These are phyloP conservation scores for Halcyon badia DNA, from an alignment of 2,797 vertebrate species.

Conservation along the genomic window DNA sequence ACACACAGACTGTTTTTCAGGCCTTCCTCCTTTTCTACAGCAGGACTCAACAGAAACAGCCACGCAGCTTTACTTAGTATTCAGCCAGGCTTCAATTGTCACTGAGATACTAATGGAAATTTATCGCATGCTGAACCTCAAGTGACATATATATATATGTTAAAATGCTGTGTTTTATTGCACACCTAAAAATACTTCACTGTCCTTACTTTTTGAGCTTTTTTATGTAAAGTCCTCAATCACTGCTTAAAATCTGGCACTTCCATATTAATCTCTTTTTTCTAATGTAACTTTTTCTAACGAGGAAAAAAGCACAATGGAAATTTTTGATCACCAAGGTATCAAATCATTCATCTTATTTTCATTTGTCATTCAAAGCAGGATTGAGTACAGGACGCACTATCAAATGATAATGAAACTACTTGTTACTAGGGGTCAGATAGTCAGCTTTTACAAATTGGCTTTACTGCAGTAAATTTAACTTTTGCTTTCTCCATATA, in stretches of 20 bases:
- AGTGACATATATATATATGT: slow-evolving; percentile 25
- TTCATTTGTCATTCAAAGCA: neutral
- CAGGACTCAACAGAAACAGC: neutral
- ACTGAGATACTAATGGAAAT: slow-evolving; percentile 49
- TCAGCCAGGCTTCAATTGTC: slow-evolving; percentile 16
- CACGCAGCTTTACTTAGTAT: neutral
- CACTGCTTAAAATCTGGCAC: slow-evolving; percentile 7
- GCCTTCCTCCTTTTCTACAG: neutral
- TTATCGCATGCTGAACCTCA: neutral
- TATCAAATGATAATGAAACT: slow-evolving; percentile 4
- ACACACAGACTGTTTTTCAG: neutral
- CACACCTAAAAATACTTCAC: slow-evolving; percentile 31
- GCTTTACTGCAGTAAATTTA: neutral
- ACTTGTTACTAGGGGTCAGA: neutral
- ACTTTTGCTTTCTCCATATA: neutral
- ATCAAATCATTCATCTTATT: neutral
- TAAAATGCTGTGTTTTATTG: slow-evolving; percentile 51
- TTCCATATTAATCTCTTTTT: slow-evolving; percentile 12
- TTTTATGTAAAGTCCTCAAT: slow-evolving; percentile 19
- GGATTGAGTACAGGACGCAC: neutral
- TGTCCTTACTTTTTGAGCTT: slow-evolving; percentile 31
- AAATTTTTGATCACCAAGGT: slow-evolving; percentile 11
- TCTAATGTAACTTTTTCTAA: neutral
- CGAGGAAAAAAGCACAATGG: neutral
- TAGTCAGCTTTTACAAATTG: neutral